Percentiles rank a stretch among this genome's conserved stretches.
phyloP scores from a whole-genome alignment of 2,888 invertebrate genomes.

The Agrotis exclamationis region DNA sequence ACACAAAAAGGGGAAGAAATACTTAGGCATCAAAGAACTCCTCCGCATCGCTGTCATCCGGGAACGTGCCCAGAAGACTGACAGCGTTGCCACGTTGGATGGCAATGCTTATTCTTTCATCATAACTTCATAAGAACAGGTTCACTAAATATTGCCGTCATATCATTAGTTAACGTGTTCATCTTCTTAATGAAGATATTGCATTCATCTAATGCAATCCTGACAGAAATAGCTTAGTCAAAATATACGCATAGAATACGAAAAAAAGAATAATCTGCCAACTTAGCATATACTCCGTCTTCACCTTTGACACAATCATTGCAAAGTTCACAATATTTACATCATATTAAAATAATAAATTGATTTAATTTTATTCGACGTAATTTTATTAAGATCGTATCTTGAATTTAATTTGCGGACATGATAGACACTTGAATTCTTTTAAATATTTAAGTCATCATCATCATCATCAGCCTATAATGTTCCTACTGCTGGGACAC shows the following conservation, averaged over 20 bases:
- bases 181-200: not conserved
- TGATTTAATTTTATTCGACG: not conserved
- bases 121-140: too few relatives aligned
- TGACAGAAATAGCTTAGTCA: not conserved
- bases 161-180: not conserved
- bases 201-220: conserved; percentile 1
- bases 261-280: not conserved
- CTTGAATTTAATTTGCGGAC: conserved; percentile 1
- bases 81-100: too few relatives aligned
- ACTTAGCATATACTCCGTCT: conserved; percentile 14
- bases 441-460: not conserved
- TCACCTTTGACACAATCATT: conserved; percentile 44
- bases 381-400: conserved; percentile 13
- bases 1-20: too few relatives aligned
- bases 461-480: too few relatives aligned
- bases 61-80: too few relatives aligned
- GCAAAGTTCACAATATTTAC: conserved; percentile 27
- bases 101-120: not conserved
- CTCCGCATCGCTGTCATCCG: too few relatives aligned
- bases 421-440: not conserved
- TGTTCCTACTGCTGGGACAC: too few relatives aligned
- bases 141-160: not conserved
- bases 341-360: conserved; percentile 21
- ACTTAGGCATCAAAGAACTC: too few relatives aligned
- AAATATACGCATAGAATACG: not conserved